Evolutionary conservation across 2,113 vertebrate species (phyloP).

Genomic region (Chaetops frenatus): DNA sequence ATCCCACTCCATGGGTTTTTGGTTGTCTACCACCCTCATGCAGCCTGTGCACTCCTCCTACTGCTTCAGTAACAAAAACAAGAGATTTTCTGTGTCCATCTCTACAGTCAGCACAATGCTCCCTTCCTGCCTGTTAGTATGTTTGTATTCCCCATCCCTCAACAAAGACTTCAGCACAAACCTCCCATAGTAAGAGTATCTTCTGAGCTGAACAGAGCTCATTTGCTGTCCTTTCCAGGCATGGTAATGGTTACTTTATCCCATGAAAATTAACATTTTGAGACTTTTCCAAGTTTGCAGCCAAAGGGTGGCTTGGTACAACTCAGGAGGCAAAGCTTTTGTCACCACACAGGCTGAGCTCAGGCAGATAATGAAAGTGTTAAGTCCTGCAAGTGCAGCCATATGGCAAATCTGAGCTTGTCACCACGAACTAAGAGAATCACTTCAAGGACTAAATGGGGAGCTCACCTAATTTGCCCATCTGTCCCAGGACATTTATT

Average conservation of each 20-base stretch:
- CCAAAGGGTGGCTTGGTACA: neutral
- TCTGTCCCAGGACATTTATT: constrained; percentile 42
- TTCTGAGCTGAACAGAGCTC: neutral
- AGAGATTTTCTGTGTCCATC: neutral
- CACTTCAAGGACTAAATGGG: constrained; percentile 56
- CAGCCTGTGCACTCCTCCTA: neutral
- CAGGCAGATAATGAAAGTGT: neutral
- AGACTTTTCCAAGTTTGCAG: neutral
- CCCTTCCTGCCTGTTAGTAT: neutral
- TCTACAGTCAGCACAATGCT: neutral
- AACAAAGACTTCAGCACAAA: neutral
- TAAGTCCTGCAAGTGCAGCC: constrained; percentile 41
- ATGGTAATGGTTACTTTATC: neutral
- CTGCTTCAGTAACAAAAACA: neutral
- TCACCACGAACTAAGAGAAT: constrained; percentile 44
- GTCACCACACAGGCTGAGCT: neutral
- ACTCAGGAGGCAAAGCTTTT: neutral
- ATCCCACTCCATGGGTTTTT: neutral
- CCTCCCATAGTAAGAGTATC: neutral
- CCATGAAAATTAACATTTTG: neutral
- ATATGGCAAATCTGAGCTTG: constrained; percentile 71
- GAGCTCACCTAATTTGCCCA: constrained; percentile 55
- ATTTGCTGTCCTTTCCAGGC: neutral
- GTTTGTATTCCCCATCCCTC: neutral
- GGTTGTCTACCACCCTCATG: accelerated